phyloP scores from a whole-genome alignment of 2,113 vertebrate species.

The Albula glossodonta region DNA sequence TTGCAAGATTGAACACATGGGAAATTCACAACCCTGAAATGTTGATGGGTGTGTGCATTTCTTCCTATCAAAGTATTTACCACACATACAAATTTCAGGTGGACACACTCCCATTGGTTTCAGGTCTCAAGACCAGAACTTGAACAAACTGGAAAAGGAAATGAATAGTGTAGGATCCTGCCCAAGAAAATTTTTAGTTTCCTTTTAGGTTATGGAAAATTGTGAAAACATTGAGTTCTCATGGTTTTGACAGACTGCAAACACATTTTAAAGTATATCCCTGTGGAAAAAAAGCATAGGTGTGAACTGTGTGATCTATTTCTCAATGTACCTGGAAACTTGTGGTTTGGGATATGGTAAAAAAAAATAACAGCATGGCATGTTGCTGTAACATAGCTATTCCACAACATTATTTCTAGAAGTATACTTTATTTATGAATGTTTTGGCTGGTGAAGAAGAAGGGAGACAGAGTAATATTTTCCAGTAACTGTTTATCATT shows the following conservation, averaged over 20 bases:
- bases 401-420: background rate
- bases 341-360: background rate
- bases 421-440: background rate
- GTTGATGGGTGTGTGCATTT: background rate
- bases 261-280: background rate
- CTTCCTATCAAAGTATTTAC: background rate
- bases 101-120: background rate
- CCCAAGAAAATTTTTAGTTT: background rate
- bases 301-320: background rate
- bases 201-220: background rate
- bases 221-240: background rate
- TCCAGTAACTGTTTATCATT: constrained; percentile 79
- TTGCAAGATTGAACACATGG: background rate
- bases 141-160: background rate
- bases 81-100: background rate
- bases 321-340: background rate
- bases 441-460: background rate
- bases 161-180: background rate
- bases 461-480: constrained; percentile 30
- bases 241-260: background rate
- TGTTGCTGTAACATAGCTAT: background rate
- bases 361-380: background rate
- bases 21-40: background rate
- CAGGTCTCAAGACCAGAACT: background rate
- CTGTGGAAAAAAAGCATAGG: background rate